Evolutionary conservation across 2,797 vertebrate species (phyloP).

Genomic region (Distichodus sexfasciatus): DNA sequence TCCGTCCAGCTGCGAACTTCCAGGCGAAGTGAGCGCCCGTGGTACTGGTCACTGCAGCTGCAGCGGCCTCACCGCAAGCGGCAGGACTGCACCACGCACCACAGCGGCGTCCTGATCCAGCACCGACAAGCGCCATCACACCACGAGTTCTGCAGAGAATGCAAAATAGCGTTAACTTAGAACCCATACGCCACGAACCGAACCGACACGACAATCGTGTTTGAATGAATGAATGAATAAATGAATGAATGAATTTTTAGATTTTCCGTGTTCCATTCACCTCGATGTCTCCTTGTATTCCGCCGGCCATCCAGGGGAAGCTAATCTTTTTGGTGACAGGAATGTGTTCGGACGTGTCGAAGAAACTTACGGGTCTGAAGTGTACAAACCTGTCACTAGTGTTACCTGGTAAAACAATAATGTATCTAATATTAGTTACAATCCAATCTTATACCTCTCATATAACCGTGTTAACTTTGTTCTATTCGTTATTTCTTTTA

Average conservation of each 20-base stretch:
- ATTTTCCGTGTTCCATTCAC: slow-evolving; percentile 48
- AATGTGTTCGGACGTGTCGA: slow-evolving; percentile 68
- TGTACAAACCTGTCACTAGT: slow-evolving; percentile 73
- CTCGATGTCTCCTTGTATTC: slow-evolving; percentile 78
- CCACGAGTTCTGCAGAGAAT: slow-evolving; percentile 78
- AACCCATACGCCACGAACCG: too few relatives aligned
- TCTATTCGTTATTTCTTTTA: too few relatives aligned
- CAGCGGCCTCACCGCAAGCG: too few relatives aligned
- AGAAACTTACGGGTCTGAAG: slow-evolving; percentile 72
- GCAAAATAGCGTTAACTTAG: too few relatives aligned
- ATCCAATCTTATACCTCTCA: not conserved
- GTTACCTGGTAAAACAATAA: slow-evolving; percentile 61
- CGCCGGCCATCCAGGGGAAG: slow-evolving; percentile 80
- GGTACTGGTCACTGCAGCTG: too few relatives aligned
- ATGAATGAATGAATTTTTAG: too few relatives aligned
- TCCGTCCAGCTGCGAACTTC: slow-evolving; percentile 74
- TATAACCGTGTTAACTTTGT: too few relatives aligned
- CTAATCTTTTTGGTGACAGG: slow-evolving; percentile 71
- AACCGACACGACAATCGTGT: too few relatives aligned
- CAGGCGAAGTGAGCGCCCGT: too few relatives aligned
- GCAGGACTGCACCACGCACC: too few relatives aligned
- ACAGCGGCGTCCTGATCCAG: slow-evolving; percentile 84
- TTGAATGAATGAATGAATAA: too few relatives aligned
- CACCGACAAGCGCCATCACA: slow-evolving; percentile 83
- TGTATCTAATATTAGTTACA: not conserved